Conservation (phyloP, 2,888 invertebrate genomes). For the Unio delphinus region DNA sequence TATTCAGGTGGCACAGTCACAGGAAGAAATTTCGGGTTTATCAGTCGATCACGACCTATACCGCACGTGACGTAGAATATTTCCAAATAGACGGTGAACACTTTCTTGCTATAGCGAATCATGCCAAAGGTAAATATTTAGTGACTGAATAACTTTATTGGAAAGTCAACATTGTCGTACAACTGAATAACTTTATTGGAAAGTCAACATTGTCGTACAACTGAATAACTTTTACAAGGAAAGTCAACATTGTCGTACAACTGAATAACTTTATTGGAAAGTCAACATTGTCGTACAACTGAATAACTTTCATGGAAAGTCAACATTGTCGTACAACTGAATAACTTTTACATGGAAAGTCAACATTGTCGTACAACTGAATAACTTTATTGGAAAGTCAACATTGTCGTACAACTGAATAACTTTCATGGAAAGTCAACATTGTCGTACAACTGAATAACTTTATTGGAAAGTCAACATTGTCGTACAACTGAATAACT, state of each 20-base stretch:
- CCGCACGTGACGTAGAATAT: conserved; percentile 67
- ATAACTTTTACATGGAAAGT: too few relatives aligned
- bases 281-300: too few relatives aligned
- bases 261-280: too few relatives aligned
- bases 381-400: neutral
- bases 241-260: too few relatives aligned
- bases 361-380: neutral
- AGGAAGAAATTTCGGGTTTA: conserved; percentile 58
- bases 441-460: neutral
- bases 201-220: too few relatives aligned
- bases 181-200: too few relatives aligned
- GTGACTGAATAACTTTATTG: neutral
- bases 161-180: neutral
- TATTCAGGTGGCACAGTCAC: conserved; percentile 63
- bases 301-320: too few relatives aligned
- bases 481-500: neutral
- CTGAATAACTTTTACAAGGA: too few relatives aligned
- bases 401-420: neutral
- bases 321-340: too few relatives aligned
- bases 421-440: neutral
- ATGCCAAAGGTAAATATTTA: conserved; percentile 59
- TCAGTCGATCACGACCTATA: conserved; percentile 63
- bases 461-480: neutral
- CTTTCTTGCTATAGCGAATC: conserved; percentile 67
- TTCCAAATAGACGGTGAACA: conserved; percentile 60